Conservation (phyloP, 2,113 vertebrate species). For the Dipodomys spectabilis region DNA sequence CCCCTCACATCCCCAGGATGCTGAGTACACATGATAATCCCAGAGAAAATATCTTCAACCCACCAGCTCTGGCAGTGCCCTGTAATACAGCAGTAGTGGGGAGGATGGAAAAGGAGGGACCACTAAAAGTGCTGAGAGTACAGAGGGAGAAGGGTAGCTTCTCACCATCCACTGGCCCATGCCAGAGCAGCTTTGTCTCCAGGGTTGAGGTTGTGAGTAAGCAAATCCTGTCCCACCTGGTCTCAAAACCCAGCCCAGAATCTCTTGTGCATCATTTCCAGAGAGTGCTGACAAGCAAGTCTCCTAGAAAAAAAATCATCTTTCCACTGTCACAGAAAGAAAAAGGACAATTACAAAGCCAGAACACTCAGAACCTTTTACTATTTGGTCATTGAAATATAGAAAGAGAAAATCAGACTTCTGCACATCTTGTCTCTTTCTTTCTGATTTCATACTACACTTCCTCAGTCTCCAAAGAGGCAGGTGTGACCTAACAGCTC, state of each 20-base stretch:
- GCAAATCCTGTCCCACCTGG: not conserved
- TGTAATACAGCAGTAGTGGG: not conserved
- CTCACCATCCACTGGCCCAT: too few species aligned
- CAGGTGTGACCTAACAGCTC: too few species aligned
- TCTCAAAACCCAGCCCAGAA: not conserved
- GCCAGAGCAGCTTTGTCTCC: not conserved
- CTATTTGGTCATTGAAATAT: too few species aligned
- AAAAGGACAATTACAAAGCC: not conserved
- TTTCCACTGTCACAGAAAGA: not conserved
- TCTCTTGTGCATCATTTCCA: not conserved
- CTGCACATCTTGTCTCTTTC: not conserved
- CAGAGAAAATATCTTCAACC: too few species aligned
- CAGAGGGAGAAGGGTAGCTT: not conserved
- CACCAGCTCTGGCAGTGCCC: too few species aligned
- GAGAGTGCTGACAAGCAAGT: not conserved
- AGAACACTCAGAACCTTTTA: not conserved
- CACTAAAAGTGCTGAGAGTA: not conserved
- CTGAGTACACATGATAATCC: not conserved
- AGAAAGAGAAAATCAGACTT: not conserved
- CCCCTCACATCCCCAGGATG: too few species aligned
- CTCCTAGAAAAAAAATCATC: not conserved
- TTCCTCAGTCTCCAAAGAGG: not conserved
- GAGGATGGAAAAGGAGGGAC: not conserved
- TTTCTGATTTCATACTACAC: not conserved
- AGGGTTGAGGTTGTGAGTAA: not conserved